Percentiles rank a stretch among this genome's conserved stretches.
phyloP scores from a whole-genome alignment of 37 sponge, comb jelly and placozoan genomes.

The Amphimedon queenslandica region DNA sequence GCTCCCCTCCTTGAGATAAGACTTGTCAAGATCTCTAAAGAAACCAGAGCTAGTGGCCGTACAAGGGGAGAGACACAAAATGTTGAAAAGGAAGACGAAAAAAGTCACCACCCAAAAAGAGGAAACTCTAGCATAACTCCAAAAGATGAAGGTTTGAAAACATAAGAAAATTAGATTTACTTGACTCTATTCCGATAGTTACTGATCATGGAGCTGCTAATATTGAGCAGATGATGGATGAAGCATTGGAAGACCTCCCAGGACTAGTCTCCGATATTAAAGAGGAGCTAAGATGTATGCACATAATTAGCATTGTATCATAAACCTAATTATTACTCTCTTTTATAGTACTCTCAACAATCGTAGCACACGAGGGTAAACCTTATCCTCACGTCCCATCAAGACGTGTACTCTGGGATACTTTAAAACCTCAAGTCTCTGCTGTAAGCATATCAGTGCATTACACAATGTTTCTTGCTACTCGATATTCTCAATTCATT shows the following conservation, averaged over 20 bases:
- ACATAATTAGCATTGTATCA: not conserved
- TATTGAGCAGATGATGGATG: slow-evolving; percentile 63
- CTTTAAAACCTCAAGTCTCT: slow-evolving; percentile 70
- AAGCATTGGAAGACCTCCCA: slow-evolving; percentile 69
- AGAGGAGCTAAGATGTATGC: slow-evolving; percentile 57
- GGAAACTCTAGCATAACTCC: slow-evolving; percentile 35
- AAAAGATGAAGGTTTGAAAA: slow-evolving; percentile 70
- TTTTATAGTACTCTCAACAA: slow-evolving; percentile 40
- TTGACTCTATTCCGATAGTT: slow-evolving; percentile 18
- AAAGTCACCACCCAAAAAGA: slow-evolving; percentile 13
- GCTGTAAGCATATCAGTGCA: slow-evolving; percentile 19
- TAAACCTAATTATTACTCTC: not conserved
- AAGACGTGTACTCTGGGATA: slow-evolving; percentile 67
- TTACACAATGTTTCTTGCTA: no score
- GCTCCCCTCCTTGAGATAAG: slow-evolving; percentile 48
- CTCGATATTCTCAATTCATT: no score
- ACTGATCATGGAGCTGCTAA: slow-evolving; percentile 72
- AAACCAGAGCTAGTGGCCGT: slow-evolving; percentile 7
- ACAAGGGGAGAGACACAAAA: not conserved
- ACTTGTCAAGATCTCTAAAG: slow-evolving; percentile 50
- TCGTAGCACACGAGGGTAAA: slow-evolving; percentile 62
- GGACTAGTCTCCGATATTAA: slow-evolving; percentile 66
- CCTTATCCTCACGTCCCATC: slow-evolving; percentile 54
- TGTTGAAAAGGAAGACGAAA: slow-evolving; percentile 31
- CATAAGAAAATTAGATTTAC: not conserved